Base-by-base conservation (phyloP, 2,113 vertebrate genomes). In the Dascyllus trimaculatus region DNA sequence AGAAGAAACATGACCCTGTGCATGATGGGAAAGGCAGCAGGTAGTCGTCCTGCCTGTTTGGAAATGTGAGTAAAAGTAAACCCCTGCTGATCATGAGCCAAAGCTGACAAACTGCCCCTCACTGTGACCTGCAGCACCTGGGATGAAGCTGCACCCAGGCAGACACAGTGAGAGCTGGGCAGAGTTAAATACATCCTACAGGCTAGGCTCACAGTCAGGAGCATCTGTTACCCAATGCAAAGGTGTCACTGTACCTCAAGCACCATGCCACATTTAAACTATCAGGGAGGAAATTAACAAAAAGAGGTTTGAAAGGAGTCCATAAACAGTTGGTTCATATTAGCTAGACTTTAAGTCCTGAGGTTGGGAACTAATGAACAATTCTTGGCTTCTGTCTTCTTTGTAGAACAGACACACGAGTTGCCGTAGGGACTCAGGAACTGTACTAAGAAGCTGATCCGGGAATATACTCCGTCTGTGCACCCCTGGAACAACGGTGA, bases 1-100 rank as follows among this genome's bases (percentile, higher is more conserved):
- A 35, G 61, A 59, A 76, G 71, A 71, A 80, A 71, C 46, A 14
- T 54, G 64, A 75, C 60, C 57, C 61, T 70, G 62, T 9, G 35
- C 54, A 38, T 63, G 61, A 63, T 67, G 58, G 53, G 14, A 56
- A 69, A 64, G 22, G 43, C 59, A 35, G 29, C 43, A 35, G 67
- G 49, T 15, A n/a, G 59, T 13, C 38, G 59, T 29, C 25, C 59
- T 21, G 62, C 58, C 61, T 58, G 62, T 72, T 56, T 70, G 40
- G 38, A 53, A 75, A 51, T 46, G 49, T 26, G 59, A 78, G 69
- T 70, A 69, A 48, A 65, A 71, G 49, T 4, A 58, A 71, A 52
- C 19, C 35, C 49, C 65, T 53, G 64, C 78, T 74, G 51, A 53
- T 65, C 38, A 21, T 17, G 38, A 65, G 68, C 24, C 46, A 45